Conservation (phyloP, 2,888 invertebrate species). For the Erynnis tages region DNA sequence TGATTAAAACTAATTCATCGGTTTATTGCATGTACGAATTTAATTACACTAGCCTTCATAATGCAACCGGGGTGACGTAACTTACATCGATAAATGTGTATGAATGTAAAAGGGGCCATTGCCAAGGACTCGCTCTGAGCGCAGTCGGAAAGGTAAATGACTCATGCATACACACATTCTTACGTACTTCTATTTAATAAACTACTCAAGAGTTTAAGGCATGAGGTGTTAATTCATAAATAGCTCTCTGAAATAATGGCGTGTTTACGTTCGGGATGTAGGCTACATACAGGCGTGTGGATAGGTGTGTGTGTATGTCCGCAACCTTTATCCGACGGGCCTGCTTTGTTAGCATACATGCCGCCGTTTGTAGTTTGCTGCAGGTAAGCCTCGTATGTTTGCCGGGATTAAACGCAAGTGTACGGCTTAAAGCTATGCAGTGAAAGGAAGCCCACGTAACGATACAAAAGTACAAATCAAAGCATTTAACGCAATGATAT, state of each 20-base stretch:
- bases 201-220: constrained; percentile 33
- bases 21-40: constrained; percentile 39
- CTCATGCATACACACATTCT: constrained; percentile 48
- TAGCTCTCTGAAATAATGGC: constrained; percentile 12
- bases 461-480: too few species aligned
- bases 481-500: too few species aligned
- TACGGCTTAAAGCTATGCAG: too few species aligned
- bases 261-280: constrained; percentile 18
- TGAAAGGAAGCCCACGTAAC: too few species aligned
- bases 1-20: constrained; percentile 22
- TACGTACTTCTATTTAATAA: constrained; percentile 36
- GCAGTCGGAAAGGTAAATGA: constrained; percentile 67
- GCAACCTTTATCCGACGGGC: not conserved
- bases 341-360: not conserved
- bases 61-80: constrained; percentile 63
- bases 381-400: too few species aligned
- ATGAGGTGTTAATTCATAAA: constrained; percentile 25
- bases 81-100: constrained; percentile 59
- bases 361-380: not conserved
- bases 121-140: constrained; percentile 66
- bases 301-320: constrained; percentile 1
- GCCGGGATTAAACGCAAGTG: too few species aligned
- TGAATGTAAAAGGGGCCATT: constrained; percentile 70
- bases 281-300: constrained; percentile 1
- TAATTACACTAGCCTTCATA: constrained; percentile 52